A percentile compares a stretch with the other conserved stretches of the same genome.
phyloP scores from a whole-genome alignment of 2,797 vertebrate genomes.

The Lacerta agilis region DNA sequence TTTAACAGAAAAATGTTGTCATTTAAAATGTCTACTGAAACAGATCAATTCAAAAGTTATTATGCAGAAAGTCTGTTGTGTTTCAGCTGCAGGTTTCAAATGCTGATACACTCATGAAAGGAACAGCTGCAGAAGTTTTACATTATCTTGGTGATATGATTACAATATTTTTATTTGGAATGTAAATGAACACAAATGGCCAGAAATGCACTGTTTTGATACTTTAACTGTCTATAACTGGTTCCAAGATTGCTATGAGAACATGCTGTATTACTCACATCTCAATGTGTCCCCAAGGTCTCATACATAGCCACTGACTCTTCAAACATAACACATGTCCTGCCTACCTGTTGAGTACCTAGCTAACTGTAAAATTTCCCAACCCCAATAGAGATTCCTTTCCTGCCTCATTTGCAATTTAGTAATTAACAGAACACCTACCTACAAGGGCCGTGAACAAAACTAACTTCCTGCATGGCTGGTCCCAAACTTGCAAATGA shows the following conservation, averaged over 20 bases:
- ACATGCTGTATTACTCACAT: not conserved
- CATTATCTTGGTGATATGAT: not conserved
- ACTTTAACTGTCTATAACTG: not conserved
- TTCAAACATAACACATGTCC: not conserved
- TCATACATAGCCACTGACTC: not conserved
- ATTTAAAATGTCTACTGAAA: conserved; percentile 35
- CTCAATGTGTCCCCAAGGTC: too few species aligned
- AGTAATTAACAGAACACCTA: not conserved
- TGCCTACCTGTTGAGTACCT: not conserved
- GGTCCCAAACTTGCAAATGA: not conserved
- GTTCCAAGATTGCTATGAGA: not conserved
- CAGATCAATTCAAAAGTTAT: conserved; percentile 4
- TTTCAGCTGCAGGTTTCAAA: conserved; percentile 35
- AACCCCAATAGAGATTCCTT: not conserved
- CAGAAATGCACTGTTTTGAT: not conserved
- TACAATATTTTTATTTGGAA: conserved; percentile 39
- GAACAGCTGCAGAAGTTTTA: conserved; percentile 20
- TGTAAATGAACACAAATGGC: conserved; percentile 9
- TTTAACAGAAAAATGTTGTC: not conserved
- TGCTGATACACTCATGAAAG: not conserved
- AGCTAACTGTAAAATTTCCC: not conserved
- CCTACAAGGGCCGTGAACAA: not conserved
- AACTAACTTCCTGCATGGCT: not conserved
- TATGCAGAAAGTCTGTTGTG: conserved; percentile 12
- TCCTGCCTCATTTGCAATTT: not conserved